phyloP scores from a whole-genome alignment of 2,888 invertebrate species.

The Catocala fraxini region DNA sequence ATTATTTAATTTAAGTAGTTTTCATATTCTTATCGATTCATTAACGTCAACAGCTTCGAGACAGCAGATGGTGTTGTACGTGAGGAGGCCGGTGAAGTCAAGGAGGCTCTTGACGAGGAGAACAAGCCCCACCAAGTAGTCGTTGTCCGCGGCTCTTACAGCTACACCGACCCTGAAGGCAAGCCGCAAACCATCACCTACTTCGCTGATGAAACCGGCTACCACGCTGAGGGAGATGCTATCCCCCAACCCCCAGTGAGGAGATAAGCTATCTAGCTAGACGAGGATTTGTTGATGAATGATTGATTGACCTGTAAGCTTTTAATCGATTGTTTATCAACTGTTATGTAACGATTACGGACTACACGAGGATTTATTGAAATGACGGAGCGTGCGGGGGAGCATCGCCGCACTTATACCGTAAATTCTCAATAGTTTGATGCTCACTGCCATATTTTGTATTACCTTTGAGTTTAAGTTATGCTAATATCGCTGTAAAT shows the following conservation, averaged over 20 bases:
- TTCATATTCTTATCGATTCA: no score
- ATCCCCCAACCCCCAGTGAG: conserved; percentile 82
- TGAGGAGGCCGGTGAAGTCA: conserved; percentile 82
- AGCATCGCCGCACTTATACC: no score
- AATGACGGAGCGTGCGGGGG: background rate
- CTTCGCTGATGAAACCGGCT: conserved; percentile 89
- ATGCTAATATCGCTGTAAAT: conserved; percentile 26
- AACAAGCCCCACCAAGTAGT: conserved; percentile 86
- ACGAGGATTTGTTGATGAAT: no score
- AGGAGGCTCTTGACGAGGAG: conserved; percentile 82
- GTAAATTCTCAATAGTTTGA: background rate
- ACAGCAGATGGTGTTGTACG: conserved; percentile 29
- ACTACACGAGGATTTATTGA: no score
- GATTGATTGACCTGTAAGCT: no score
- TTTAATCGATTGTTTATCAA: no score
- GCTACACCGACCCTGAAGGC: conserved; percentile 87
- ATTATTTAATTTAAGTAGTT: no score
- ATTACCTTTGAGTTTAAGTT: conserved; percentile 28
- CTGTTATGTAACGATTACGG: no score
- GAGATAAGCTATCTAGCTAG: conserved; percentile 35
- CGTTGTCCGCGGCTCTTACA: conserved; percentile 87
- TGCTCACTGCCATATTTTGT: conserved; percentile 11
- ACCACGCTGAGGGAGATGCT: conserved; percentile 88
- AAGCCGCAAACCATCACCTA: conserved; percentile 83
- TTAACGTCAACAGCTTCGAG: conserved; percentile 65